Percentiles rank a stretch among this genome's conserved stretches.
phyloP scores from a whole-genome alignment of 2,113 vertebrate species.

The Pandion haliaetus region DNA sequence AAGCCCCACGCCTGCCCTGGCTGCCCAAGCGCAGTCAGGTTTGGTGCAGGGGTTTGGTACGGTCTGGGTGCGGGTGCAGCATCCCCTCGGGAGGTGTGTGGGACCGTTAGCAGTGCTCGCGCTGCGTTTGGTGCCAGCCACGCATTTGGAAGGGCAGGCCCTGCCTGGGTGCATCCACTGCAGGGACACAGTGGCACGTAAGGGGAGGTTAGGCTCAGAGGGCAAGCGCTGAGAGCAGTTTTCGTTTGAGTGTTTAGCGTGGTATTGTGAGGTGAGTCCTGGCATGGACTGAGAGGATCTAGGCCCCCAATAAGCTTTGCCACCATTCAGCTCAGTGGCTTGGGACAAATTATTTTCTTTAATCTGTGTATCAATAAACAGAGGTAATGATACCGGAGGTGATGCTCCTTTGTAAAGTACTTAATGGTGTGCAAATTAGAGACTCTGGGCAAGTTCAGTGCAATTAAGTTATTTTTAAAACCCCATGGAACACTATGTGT shows the following conservation, averaged over 20 bases:
- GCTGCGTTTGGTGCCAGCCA: neutral
- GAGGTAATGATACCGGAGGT: neutral
- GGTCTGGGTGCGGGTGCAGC: rapidly evolving
- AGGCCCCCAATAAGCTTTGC: neutral
- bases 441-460: neutral
- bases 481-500: neutral
- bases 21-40: neutral
- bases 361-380: neutral
- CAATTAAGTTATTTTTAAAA: neutral
- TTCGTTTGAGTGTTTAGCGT: rapidly evolving
- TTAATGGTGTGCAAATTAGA: conserved; percentile 1
- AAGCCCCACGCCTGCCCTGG: neutral
- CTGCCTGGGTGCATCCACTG: neutral
- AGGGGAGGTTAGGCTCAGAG: neutral
- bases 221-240: neutral
- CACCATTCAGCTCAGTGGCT: neutral
- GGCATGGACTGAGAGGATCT: neutral
- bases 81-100: neutral
- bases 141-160: rapidly evolving
- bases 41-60: neutral
- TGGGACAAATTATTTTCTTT: neutral
- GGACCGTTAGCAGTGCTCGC: rapidly evolving
- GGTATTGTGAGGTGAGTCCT: neutral
- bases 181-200: rapidly evolving
- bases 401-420: neutral